phyloP scores from a whole-genome alignment of 2,888 invertebrate genomes.

The Schrankia costaestrigalis region DNA sequence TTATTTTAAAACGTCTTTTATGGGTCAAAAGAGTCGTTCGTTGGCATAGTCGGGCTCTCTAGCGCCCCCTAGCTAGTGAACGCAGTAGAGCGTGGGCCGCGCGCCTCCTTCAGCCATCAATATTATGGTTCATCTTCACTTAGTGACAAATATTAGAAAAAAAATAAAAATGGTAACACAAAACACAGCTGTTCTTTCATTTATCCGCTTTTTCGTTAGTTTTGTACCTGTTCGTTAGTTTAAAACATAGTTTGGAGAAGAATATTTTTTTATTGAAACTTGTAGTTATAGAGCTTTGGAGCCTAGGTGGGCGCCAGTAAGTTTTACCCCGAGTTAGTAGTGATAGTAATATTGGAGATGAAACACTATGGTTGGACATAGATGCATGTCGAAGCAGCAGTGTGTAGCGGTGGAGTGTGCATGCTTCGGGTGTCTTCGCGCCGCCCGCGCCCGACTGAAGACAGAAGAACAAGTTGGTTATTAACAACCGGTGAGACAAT shows the following conservation, averaged over 20 bases:
- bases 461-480: slow-evolving; percentile 31
- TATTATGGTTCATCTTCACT: slow-evolving; percentile 76
- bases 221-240: slow-evolving; percentile 45
- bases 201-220: slow-evolving; percentile 72
- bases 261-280: slow-evolving; percentile 45
- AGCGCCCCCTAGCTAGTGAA: slow-evolving; percentile 58
- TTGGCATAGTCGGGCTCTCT: slow-evolving; percentile 47
- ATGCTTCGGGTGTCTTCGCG: slow-evolving; percentile 47
- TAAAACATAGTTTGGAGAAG: slow-evolving; percentile 38
- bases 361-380: slow-evolving; percentile 46
- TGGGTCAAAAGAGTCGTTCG: slow-evolving; percentile 35
- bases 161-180: slow-evolving; percentile 64
- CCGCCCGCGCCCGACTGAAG: slow-evolving; percentile 38
- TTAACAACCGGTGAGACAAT: slow-evolving; percentile 47
- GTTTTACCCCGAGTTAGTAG: slow-evolving; percentile 39
- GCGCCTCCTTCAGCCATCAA: slow-evolving; percentile 69
- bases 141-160: slow-evolving; percentile 71
- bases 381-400: slow-evolving; percentile 64
- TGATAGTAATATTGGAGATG: slow-evolving; percentile 33
- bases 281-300: slow-evolving; percentile 59
- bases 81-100: slow-evolving; percentile 64
- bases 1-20: slow-evolving; percentile 50
- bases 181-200: slow-evolving; percentile 78
- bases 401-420: slow-evolving; percentile 62
- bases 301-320: slow-evolving; percentile 59